Base-by-base conservation (phyloP, 1,140 invertebrate species). In the Gryllus bimaculatus region DNA sequence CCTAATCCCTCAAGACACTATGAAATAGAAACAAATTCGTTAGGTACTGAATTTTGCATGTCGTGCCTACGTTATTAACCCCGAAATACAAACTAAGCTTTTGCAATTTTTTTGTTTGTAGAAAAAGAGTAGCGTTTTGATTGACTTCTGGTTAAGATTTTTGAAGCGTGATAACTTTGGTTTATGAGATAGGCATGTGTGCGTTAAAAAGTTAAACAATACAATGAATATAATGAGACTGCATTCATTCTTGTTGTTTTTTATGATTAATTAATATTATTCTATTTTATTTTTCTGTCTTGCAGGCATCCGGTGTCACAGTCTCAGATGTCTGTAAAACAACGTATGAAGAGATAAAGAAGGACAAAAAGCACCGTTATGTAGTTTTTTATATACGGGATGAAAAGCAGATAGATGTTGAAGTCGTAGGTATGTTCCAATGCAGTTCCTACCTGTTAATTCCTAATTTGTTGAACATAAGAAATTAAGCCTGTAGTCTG, bases 291-390 rank as follows among this genome's bases (percentile, higher is more conserved):
- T 39, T 39, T 39, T 5, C 26, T 39, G 26, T 39, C 26, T 89
- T 89, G 81, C 86, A 97, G 96, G 95, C 96, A 89, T 97, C 96
- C 85, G 96, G 96, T 87, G 96, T 97, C 82, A 96, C 95, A 87
- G 96, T 98, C 80, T 95, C 95, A 82, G 95, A 97, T 89, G 92
- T 92, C 81, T 96, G 95, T 88, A 97, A 97, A 89, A 95, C 93
- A 77, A 96, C 94, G 82, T 97, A 97, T 87, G 95, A 97, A 87
- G 95, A 97, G 89, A 97, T 98, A 82, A 98, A 98, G 89, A 97
- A 97, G 89, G 95, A 97, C 87, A 97, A 97, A 89, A 97, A 97
- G 85, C 95, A 97, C 89, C 94, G 96, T 84, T 98, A 97, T 89
- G 95, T 97, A 78, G 95, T 98, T 84, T 98, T 97, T 87, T 95